These are phyloP conservation scores for Hyles lineata DNA, from an alignment of 2,888 invertebrate species.

Conservation along the genomic window DNA sequence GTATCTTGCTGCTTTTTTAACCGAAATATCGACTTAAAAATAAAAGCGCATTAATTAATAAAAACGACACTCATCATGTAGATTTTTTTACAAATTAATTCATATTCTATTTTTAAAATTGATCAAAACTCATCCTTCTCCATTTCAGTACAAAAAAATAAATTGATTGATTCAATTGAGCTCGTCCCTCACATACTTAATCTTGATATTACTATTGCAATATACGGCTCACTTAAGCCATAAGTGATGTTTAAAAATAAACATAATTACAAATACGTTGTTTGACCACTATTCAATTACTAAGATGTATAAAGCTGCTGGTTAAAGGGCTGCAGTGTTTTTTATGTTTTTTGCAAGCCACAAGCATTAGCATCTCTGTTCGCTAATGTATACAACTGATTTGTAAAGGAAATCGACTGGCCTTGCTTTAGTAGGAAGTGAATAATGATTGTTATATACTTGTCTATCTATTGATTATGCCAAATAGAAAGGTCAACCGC, in stretches of 20 bases:
- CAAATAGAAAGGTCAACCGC: constrained; percentile 63
- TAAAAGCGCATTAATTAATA: no score
- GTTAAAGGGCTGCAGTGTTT: not conserved
- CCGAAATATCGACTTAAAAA: no score
- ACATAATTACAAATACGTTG: not conserved
- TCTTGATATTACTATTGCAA: not conserved
- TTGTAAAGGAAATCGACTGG: constrained; percentile 56
- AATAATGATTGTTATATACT: constrained; percentile 51
- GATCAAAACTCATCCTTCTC: no score
- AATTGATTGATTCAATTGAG: not conserved
- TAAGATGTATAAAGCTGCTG: not conserved
- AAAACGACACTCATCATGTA: no score
- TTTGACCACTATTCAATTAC: constrained; percentile 6
- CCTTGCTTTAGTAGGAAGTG: constrained; percentile 62
- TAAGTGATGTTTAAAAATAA: not conserved
- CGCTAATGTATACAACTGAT: constrained; percentile 48
- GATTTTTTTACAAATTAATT: no score
- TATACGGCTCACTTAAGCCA: not conserved
- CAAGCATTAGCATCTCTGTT: not conserved
- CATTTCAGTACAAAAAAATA: no score
- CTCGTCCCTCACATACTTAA: not conserved
- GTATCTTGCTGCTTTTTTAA: no score
- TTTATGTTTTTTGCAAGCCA: not conserved
- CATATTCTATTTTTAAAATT: no score
- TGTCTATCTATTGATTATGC: constrained; percentile 50